Conservation (phyloP, 2,888 invertebrate species). For the Eledone cirrhosa region DNA sequence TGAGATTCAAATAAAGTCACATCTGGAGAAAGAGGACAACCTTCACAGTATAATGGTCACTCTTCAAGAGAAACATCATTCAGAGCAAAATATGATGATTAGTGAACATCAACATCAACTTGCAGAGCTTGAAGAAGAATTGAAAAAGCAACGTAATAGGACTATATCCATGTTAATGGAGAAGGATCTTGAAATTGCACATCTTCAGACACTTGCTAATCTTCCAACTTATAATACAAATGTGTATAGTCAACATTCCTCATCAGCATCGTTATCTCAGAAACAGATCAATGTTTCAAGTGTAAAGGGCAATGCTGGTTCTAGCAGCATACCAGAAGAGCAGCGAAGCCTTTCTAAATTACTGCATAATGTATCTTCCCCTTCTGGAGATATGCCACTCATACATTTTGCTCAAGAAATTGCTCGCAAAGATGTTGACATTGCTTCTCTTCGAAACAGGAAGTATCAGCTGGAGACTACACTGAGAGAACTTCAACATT, state of each 20-base stretch:
- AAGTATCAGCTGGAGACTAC: constrained; percentile 73
- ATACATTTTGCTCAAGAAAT: constrained; percentile 85
- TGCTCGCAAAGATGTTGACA: constrained; percentile 82
- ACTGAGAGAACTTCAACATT: constrained; percentile 70
- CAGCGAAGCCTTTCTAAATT: constrained; percentile 49
- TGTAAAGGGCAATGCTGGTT: background rate
- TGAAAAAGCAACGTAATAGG: constrained; percentile 80
- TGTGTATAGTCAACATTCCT: background rate
- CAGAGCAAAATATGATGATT: constrained; percentile 62
- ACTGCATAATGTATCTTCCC: constrained; percentile 40
- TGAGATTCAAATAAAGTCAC: constrained; percentile 68
- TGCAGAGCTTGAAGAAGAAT: constrained; percentile 58
- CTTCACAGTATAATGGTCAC: constrained; percentile 55
- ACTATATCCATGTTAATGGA: constrained; percentile 82
- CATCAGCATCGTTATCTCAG: background rate
- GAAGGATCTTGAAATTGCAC: constrained; percentile 73
- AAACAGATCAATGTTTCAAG: background rate
- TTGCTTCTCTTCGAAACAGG: constrained; percentile 77
- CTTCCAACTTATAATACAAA: background rate
- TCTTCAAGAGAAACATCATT: constrained; percentile 63
- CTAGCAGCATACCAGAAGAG: constrained; percentile 36
- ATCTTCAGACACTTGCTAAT: constrained; percentile 48
- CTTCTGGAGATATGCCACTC: constrained; percentile 68
- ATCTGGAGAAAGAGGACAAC: constrained; percentile 51
- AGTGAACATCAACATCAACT: constrained; percentile 77